phyloP scores from a whole-genome alignment of 2,113 vertebrate genomes.

The Crotalus helleri region DNA sequence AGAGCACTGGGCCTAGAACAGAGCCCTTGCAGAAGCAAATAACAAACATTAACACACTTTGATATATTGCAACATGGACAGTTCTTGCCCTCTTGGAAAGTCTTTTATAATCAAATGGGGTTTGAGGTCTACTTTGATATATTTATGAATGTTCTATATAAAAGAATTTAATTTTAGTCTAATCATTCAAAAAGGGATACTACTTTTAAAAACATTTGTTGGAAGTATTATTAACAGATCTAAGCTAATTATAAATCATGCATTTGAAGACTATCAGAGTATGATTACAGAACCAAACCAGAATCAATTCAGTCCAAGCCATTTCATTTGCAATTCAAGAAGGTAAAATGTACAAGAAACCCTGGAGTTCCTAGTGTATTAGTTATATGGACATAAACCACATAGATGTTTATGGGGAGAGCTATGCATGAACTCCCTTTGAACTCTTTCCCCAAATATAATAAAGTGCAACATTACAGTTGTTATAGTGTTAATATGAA shows the following conservation, averaged over 20 bases:
- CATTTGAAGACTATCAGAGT: conserved; percentile 2
- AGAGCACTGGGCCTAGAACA: no score
- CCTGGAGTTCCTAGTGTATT: conserved; percentile 41
- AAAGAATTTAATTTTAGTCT: conserved; percentile 10
- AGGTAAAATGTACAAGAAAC: conserved; percentile 28
- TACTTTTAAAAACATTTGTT: conserved; percentile 3
- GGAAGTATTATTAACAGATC: not conserved
- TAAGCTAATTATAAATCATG: conserved; percentile 18
- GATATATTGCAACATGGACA: conserved; percentile 12
- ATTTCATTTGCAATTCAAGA: conserved; percentile 42
- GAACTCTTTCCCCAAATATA: conserved; percentile 37
- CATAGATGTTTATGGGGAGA: conserved; percentile 26
- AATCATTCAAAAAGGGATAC: conserved; percentile 1
- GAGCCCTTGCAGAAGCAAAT: not conserved
- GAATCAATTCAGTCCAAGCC: conserved; percentile 38
- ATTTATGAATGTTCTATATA: conserved; percentile 52
- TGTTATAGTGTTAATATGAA: conserved; percentile 15
- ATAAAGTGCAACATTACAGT: conserved; percentile 12
- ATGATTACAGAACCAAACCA: conserved; percentile 25
- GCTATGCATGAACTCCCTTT: conserved; percentile 27
- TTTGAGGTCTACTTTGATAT: not conserved
- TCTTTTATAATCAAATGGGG: not conserved
- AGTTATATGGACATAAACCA: conserved; percentile 26
- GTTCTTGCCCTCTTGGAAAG: conserved; percentile 42
- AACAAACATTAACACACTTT: conserved; percentile 1